Conservation (phyloP, 2,797 vertebrate genomes). For the Psittacula echo region DNA sequence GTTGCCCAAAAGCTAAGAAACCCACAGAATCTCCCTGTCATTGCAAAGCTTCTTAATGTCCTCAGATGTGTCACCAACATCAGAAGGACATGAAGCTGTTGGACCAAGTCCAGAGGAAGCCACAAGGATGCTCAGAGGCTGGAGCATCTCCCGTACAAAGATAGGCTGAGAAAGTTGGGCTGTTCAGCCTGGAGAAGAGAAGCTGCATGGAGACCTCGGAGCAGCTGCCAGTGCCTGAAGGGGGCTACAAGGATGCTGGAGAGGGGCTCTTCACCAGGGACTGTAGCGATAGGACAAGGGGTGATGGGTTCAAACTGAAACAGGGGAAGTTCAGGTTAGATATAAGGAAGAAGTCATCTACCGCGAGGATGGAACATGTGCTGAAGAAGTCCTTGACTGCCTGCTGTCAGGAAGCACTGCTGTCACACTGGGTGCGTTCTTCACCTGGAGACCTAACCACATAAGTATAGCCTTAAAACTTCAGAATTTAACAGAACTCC, state of each 20-base stretch:
- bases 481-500: not conserved
- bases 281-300: not conserved
- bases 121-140: not conserved
- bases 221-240: not conserved
- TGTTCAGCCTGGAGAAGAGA: not conserved
- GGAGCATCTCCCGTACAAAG: not conserved
- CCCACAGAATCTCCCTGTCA: not conserved
- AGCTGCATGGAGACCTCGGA: not conserved
- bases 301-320: not conserved
- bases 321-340: not conserved
- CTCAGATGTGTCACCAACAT: not conserved
- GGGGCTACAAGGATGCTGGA: not conserved
- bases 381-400: not conserved
- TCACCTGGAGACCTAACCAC: not conserved
- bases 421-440: not conserved
- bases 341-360: not conserved
- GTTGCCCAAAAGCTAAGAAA: not conserved
- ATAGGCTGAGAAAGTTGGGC: not conserved
- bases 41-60: not conserved
- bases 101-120: not conserved
- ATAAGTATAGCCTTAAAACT: not conserved
- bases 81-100: not conserved
- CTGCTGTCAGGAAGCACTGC: not conserved
- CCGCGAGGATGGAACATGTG: not conserved
- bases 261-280: not conserved